Base-by-base conservation (phyloP, 2,113 vertebrate species). In the Hypomesus transpacificus region DNA sequence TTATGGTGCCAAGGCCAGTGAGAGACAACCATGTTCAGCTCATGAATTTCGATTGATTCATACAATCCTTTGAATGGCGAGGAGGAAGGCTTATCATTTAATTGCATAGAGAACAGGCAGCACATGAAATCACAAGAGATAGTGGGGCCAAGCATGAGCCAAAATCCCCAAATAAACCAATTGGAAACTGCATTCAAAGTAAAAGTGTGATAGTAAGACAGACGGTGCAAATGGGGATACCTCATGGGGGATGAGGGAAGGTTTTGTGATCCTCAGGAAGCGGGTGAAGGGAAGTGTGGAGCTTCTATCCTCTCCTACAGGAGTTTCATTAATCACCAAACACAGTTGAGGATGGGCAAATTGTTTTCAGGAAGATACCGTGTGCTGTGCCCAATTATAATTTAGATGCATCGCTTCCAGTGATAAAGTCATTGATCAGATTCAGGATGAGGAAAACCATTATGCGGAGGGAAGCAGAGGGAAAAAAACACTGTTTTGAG, bases 71-170 rank as follows among this genome's bases (percentile, higher is more conserved):
- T 84, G 78, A 84, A 85, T 75, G 61, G 63, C 71, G 70, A 65
- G 66, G 69, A 73, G 70, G 71, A 71, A 60, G 18, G 70, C 87
- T 89, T 89, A 92, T 90, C 89, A 91, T 87, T 90, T 90, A 89
- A 91, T 89, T 92, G 88, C 87, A 82, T 82, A 24, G 71, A 79
- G 82, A 90, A 84, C 61, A 83, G 84, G 80, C 81, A 81, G 79
- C 50, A 73, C 68, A 67, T 66, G 79, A 85, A 89, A 80, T 88
- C 74, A 71, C 64, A 67, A 70, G 39, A 80, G 85, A 89, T 82
- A 28, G 75, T 61, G 66, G 20, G 67, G 82, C 78, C 63, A 77
- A 78, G 53, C 71, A 60, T 4, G 66, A 70, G 73, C 31, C 67
- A 70, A 68, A 78, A 54, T 80, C 57, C 71, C 63, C 74, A 74